Evolutionary conservation across 2,888 invertebrate species (phyloP), one percentile per base, ranked within the genome.

Genomic region (Eupelmus urozonus): DNA sequence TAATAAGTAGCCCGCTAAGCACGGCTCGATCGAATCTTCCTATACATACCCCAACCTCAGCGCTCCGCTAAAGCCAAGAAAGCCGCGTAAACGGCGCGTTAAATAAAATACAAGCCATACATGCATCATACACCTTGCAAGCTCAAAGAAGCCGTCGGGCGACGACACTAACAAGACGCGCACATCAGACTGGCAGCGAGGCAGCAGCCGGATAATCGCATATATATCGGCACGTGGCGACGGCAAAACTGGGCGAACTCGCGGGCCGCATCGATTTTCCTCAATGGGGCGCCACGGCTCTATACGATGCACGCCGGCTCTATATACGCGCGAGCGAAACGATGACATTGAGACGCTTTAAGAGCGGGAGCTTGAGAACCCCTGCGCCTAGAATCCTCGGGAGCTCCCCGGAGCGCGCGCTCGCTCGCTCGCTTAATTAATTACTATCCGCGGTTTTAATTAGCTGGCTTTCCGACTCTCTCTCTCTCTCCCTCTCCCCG

Each of bases 391-490:
- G n/a, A n/a, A n/a, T n/a, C n/a, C n/a, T n/a, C n/a, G n/a, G n/a
- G n/a, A 86, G 88, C 87, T 65, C 63, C 42, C 66, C 27, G 34
- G 63, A 49, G 18, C 67, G 16, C 57, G 57, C 69, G 29, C 57
- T 16, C 27, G 16, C 87, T 87, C 88, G 86, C 87, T 86, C 87
- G 88, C 88, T 89, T 88, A 89, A 89, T 89, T 89, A 88, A 89
- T 89, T 88, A 89, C 88, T 85, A 88, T 89, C 88, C 88, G 87
- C 86, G 89, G 88, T 89, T 89, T 89, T 89, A 89, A 89, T 89
- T 89, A 89, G 88, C 88, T 84, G 84, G 72, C 70, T 80, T 77
- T 71, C 80, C 45, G 11, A 49, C 73, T 53, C n/a, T 42, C 53
- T 16, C 34, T 45, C 57, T n/a, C 65, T 53, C 63, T 42, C 62